Base-by-base conservation (phyloP, 2,797 vertebrate species). In the Molossus molossus region DNA sequence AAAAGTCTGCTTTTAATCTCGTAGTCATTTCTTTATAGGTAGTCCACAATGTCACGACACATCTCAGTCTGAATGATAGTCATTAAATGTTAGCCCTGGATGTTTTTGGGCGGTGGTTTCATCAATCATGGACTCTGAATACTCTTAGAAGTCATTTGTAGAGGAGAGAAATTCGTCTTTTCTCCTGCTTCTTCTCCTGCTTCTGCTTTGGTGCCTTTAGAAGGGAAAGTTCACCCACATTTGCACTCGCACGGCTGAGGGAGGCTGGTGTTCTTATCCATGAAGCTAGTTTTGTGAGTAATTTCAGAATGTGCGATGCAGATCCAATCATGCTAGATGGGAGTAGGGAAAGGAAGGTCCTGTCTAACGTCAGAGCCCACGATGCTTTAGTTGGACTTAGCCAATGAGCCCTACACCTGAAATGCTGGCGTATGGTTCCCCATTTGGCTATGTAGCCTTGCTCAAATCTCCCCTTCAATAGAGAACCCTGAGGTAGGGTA, bases 1-100 rank as follows among this genome's bases (percentile, higher is more conserved):
- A 58, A 95, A 85, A 79, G 8, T 77, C 18, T 87, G 25, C 70
- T 57, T 70, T 90, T 75, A 79, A 90, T 87, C 21, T 76, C 62
- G 55, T 33, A 70, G 53, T 67, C n/a, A 70, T 50, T 55, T 83
- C 29, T 72, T 81, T 15, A 60, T 4, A 45, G n/a, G 25, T 50
- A 82, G 67, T n/a, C 69, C 33, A 6, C 67, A 65, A 5, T 81
- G 73, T 90, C 23, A 27, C 7, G 17, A 27, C 3, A 10, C 8
- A 9, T 58, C 79, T 90, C 25, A 48, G n/a, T 64, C 40, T 70
- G 29, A 83, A 12, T 40, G 55, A 17, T 27, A 23, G n/a, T 90
- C 17, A 67, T 60, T 53, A 53, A 53, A 12, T 33, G 8, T 76
- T 87, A 18, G 48, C 23, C 2, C 40, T 88, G n/a, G 21, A 60